Evolutionary conservation across 2,113 vertebrate genomes (phyloP).

Genomic region (Anarrhichthys ocellatus): DNA sequence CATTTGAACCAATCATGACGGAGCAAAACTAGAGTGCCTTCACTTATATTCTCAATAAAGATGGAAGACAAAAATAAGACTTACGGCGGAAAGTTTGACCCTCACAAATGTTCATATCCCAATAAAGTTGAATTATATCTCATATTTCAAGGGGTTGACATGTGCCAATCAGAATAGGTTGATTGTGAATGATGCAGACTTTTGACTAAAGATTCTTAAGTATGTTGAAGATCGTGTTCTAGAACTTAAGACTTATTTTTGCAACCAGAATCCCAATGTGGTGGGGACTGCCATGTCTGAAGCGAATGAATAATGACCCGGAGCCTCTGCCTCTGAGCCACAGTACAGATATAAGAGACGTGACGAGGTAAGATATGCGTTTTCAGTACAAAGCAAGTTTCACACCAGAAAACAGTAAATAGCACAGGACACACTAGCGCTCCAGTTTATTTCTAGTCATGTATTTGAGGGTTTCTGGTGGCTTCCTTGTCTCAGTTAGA

Average conservation of each 20-base stretch:
- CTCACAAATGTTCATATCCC: neutral
- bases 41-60: neutral
- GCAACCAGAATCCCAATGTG: neutral
- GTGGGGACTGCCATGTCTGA: neutral
- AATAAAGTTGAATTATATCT: neutral
- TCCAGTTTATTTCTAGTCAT: neutral
- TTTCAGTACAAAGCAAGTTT: neutral
- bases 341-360: conserved; percentile 21
- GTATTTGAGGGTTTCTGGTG: neutral
- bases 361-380: neutral
- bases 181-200: neutral
- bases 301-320: conserved; percentile 48
- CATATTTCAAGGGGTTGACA: neutral
- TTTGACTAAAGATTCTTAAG: neutral
- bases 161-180: neutral
- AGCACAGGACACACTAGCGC: neutral
- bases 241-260: neutral
- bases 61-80: neutral
- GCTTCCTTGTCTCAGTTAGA: neutral
- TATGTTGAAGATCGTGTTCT: neutral
- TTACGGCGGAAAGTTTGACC: no score
- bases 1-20: neutral
- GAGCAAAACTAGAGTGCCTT: neutral
- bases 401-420: neutral
- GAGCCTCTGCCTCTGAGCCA: conserved; percentile 40